Evolutionary conservation across 2,888 invertebrate species (phyloP), one percentile per base, ranked within the genome.

Genomic region (Epistrophe eligans): DNA sequence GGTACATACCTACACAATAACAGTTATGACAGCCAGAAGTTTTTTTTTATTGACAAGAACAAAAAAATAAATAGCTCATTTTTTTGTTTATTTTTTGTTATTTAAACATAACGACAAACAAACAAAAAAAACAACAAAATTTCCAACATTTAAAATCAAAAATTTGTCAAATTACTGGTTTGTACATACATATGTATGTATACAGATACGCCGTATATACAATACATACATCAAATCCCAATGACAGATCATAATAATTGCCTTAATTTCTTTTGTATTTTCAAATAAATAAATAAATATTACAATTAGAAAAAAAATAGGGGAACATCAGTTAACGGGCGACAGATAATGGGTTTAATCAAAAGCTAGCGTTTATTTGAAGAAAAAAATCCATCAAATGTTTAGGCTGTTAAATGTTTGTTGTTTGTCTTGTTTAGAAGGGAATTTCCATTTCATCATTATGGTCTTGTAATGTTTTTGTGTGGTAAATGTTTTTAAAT

Each of bases 161-260:
- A n/a, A 3, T 17, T 17, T 48, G 17, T n/a, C n/a, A 45, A n/a
- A 8, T 45, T n/a, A 24, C 24, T 45, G 6, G 6, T 45, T n/a
- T 45, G 8, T 45, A n/a, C n/a, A 2, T n/a, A 40, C 35, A 35
- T 32, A 32, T 3, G 32, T 32, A 13, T 13, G n/a, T 4, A 15
- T 7, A 35, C 10, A 35, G 5, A 32, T 13, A 40, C n/a, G n/a
- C n/a, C n/a, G n/a, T 40, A 10, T 4, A 43, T 13, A 13, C 2
- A 15, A n/a, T 43, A 15, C 4, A 11, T 2, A 40, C 45, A 45
- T 8, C 45, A 45, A 45, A 7, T 45, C 8, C 45, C n/a, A 45
- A 45, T 45, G 45, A 45, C n/a, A 45, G 45, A 45, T n/a, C n/a
- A 45, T 15, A 45, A 45, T 45, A 45, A 45, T 45, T 45, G 45